These are phyloP conservation scores for Ferdinandea cuprea DNA, from an alignment of 2,888 invertebrate genomes.

Conservation along the genomic window DNA sequence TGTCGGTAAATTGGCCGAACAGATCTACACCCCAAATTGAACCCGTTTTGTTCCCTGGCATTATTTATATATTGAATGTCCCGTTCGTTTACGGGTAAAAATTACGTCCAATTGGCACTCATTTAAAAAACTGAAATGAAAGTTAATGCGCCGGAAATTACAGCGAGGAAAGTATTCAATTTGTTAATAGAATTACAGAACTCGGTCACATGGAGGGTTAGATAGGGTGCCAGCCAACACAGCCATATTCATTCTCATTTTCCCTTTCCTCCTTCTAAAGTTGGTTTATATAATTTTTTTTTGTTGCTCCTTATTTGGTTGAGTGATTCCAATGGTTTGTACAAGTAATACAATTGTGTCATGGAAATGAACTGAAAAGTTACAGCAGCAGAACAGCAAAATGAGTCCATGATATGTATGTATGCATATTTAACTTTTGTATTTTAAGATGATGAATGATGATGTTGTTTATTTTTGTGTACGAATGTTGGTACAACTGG, in stretches of 20 bases:
- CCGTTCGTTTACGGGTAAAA: slow-evolving; percentile 19
- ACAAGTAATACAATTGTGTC: slow-evolving; percentile 48
- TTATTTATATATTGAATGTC: background rate
- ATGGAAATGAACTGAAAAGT: slow-evolving; percentile 35
- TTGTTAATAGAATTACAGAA: slow-evolving; percentile 60
- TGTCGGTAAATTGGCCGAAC: slow-evolving; percentile 1
- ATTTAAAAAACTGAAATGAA: slow-evolving; percentile 74
- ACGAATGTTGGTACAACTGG: too few relatives aligned
- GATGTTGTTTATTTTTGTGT: too few relatives aligned
- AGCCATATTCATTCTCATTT: background rate
- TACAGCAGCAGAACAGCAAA: slow-evolving; percentile 1
- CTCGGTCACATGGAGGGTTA: slow-evolving; percentile 39
- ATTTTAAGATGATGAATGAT: too few relatives aligned
- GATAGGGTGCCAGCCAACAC: slow-evolving; percentile 12
- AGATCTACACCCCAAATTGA: background rate
- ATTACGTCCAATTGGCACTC: slow-evolving; percentile 63
- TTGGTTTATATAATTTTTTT: slow-evolving; percentile 12
- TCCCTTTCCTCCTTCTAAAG: background rate
- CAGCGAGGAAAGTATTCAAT: slow-evolving; percentile 78
- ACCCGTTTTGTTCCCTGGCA: background rate
- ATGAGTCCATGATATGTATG: slow-evolving; percentile 22
- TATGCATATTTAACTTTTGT: too few relatives aligned
- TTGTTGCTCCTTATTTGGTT: slow-evolving; percentile 23
- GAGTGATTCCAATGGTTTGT: slow-evolving; percentile 49
- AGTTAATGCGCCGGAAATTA: slow-evolving; percentile 81